phyloP scores from a whole-genome alignment of 35 echinoderm and acorn worm genomes.

The Lytechinus pictus region DNA sequence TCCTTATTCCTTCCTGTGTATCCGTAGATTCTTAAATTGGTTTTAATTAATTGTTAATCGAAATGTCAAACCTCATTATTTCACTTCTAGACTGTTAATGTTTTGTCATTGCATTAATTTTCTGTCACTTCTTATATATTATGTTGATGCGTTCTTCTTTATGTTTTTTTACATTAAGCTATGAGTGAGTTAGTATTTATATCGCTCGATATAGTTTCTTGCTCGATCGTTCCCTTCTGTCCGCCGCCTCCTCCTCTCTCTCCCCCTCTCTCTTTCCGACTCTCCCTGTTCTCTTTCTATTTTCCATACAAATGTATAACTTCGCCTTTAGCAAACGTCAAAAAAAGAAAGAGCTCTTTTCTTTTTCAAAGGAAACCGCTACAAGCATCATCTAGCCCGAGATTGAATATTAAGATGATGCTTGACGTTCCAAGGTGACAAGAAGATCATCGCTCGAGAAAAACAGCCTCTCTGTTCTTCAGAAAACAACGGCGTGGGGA shows the following conservation, averaged over 20 bases:
- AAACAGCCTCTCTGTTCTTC: background rate
- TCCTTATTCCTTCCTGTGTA: too few species aligned
- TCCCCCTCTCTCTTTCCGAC: background rate
- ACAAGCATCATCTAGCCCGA: background rate
- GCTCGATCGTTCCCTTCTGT: too few species aligned
- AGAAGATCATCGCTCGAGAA: background rate
- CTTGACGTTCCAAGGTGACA: background rate
- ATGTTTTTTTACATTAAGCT: too few species aligned
- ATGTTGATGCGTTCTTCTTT: too few species aligned
- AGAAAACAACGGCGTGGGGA: background rate
- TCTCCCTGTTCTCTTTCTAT: background rate
- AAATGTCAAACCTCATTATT: too few species aligned
- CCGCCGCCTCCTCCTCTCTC: background rate
- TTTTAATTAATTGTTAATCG: too few species aligned
- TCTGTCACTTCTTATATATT: too few species aligned
- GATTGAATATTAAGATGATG: slow-evolving; percentile 4
- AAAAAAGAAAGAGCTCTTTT: background rate
- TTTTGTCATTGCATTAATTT: too few species aligned
- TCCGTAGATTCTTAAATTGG: too few species aligned
- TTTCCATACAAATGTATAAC: background rate
- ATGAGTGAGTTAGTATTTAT: too few species aligned
- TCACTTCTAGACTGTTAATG: too few species aligned
- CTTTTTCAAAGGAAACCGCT: slow-evolving; percentile 13
- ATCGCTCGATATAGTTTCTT: too few species aligned
- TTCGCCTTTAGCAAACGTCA: background rate